phyloP scores from a whole-genome alignment of 2,797 vertebrate species.

The Calcarius lapponicus region DNA sequence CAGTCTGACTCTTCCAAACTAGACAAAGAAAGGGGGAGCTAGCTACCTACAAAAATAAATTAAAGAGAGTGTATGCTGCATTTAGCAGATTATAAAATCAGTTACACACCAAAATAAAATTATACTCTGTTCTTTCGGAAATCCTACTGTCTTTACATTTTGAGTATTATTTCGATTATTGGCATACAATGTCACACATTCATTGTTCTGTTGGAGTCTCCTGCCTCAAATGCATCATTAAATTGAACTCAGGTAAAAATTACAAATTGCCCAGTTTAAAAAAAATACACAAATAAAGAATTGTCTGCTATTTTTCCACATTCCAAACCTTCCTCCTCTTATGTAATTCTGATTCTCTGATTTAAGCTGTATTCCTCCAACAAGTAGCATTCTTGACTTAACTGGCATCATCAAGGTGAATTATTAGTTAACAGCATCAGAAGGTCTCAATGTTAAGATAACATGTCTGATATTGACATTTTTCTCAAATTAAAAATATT shows the following conservation, averaged over 20 bases:
- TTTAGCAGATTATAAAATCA: not conserved
- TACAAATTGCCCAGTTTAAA: rapidly evolving
- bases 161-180: not conserved
- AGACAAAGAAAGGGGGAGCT: not conserved
- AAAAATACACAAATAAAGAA: not conserved
- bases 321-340: not conserved
- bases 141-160: not conserved
- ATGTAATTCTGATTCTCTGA: not conserved
- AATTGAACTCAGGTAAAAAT: not conserved
- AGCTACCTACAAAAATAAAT: not conserved
- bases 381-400: not conserved
- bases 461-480: not conserved
- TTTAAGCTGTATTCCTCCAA: not conserved
- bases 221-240: not conserved
- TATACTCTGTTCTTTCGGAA: not conserved
- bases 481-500: not conserved
- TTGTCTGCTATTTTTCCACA: not conserved
- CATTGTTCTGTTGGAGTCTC: not conserved
- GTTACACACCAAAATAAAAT: not conserved
- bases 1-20: not conserved
- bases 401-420: not conserved
- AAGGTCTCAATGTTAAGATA: not conserved
- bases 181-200: not conserved
- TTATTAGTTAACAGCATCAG: not conserved
- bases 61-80: not conserved